Percentiles rank a stretch among this genome's conserved stretches.
Evolutionary conservation across 2,888 invertebrate genomes (phyloP).

Genomic region (Pelosia muscerda): DNA sequence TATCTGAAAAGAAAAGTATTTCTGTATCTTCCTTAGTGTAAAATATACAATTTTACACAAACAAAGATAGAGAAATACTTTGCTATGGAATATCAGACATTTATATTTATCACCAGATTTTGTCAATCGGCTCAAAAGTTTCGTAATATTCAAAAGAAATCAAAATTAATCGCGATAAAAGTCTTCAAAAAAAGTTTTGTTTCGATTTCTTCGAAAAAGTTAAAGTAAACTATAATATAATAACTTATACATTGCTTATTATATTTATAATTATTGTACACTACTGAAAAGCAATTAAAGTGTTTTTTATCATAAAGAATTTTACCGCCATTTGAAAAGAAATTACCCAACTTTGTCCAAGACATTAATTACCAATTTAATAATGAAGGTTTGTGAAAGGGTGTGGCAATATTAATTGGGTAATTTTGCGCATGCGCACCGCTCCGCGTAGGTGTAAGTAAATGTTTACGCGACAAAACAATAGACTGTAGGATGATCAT

Average conservation of each 20-base stretch:
- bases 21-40: no score
- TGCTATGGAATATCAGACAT: no score
- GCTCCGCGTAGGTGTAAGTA: constrained; percentile 59
- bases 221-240: not conserved
- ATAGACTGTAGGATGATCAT: constrained; percentile 72
- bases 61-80: no score
- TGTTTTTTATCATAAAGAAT: constrained; percentile 12
- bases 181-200: no score
- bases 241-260: no score
- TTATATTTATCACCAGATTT: no score
- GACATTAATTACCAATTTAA: constrained; percentile 35
- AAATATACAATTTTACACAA: no score
- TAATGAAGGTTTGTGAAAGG: constrained; percentile 45
- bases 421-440: constrained; percentile 55
- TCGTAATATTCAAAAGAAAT: no score
- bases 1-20: no score
- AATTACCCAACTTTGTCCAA: constrained; percentile 15
- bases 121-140: no score
- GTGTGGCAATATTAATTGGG: constrained; percentile 55
- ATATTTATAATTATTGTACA: not conserved
- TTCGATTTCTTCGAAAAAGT: not conserved
- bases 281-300: not conserved
- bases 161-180: no score
- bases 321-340: constrained; percentile 3
- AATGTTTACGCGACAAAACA: constrained; percentile 63